Percentiles rank a stretch among this genome's conserved stretches.
Conservation (phyloP, 2,113 vertebrate genomes). For the Cyprinus carpio region DNA sequence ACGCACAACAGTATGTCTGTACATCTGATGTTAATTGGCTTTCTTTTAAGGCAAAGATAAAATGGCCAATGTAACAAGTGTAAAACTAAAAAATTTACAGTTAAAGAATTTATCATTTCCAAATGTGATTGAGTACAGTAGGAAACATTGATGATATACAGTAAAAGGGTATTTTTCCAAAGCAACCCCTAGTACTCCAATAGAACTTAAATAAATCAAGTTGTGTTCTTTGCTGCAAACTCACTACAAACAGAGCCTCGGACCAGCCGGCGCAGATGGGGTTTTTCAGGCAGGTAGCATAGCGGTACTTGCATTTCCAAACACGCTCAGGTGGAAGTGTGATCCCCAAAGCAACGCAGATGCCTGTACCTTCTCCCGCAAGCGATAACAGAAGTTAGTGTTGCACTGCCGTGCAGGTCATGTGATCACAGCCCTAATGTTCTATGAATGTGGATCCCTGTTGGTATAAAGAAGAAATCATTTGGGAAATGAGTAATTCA, state of each 20-base stretch:
- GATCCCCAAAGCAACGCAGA: conserved; percentile 96
- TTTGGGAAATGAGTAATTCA: not conserved
- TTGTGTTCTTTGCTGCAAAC: conserved; percentile 54
- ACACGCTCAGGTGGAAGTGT: conserved; percentile 98
- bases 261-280: conserved; percentile 91
- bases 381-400: conserved; percentile 99
- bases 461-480: not conserved
- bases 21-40: not conserved
- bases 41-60: too few relatives aligned
- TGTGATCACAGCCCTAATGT: conserved; percentile 98
- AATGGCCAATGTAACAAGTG: not conserved
- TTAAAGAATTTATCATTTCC: not conserved
- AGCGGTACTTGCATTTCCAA: conserved; percentile 99
- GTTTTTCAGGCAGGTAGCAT: conserved; percentile 97
- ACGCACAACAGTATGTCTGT: not conserved
- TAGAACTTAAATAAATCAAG: not conserved
- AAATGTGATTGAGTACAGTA: not conserved
- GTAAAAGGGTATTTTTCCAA: not conserved
- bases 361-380: conserved; percentile 93
- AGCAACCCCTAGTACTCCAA: not conserved
- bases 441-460: conserved; percentile 98
- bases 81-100: not conserved
- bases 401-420: conserved; percentile 97
- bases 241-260: conserved; percentile 96
- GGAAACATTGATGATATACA: not conserved